phyloP scores from a whole-genome alignment of 2,888 invertebrate genomes.

The Psococerastis gibbosa region DNA sequence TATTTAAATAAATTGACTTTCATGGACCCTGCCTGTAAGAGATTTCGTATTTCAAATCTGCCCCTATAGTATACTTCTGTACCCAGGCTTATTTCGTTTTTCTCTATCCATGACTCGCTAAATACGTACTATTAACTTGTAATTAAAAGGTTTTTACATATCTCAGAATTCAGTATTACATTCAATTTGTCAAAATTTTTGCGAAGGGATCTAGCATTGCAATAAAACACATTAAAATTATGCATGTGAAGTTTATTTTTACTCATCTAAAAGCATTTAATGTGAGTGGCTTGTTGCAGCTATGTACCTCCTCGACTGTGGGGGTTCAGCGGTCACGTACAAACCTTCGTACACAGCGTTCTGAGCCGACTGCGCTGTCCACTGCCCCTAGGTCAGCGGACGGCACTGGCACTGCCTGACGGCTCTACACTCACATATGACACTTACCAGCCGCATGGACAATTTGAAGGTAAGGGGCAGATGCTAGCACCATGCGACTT shows the following conservation, averaged over 20 bases:
- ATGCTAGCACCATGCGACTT: no score
- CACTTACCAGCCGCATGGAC: constrained; percentile 61
- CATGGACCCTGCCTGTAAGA: no score
- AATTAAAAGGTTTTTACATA: no score
- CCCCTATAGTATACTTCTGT: no score
- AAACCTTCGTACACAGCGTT: constrained; percentile 79
- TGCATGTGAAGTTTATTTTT: no score
- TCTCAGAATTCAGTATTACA: not conserved
- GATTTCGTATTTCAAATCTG: no score
- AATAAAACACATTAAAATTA: no score
- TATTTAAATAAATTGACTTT: no score
- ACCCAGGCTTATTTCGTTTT: no score
- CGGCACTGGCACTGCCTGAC: constrained; percentile 55
- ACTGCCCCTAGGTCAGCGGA: constrained; percentile 69
- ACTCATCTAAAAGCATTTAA: not conserved
- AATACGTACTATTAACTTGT: no score
- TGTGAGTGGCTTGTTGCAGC: constrained; percentile 34
- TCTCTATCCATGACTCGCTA: no score
- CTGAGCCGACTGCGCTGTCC: constrained; percentile 75
- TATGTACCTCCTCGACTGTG: constrained; percentile 78
- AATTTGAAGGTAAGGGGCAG: constrained; percentile 54
- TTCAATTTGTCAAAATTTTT: not conserved
- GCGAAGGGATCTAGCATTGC: not conserved
- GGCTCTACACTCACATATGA: constrained; percentile 85
- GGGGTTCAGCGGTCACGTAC: constrained; percentile 92